These are phyloP conservation scores for Rhopilema esculentum DNA, from an alignment of 30 jellyfish, hydroid and myxozoan species.

Conservation along the genomic window DNA sequence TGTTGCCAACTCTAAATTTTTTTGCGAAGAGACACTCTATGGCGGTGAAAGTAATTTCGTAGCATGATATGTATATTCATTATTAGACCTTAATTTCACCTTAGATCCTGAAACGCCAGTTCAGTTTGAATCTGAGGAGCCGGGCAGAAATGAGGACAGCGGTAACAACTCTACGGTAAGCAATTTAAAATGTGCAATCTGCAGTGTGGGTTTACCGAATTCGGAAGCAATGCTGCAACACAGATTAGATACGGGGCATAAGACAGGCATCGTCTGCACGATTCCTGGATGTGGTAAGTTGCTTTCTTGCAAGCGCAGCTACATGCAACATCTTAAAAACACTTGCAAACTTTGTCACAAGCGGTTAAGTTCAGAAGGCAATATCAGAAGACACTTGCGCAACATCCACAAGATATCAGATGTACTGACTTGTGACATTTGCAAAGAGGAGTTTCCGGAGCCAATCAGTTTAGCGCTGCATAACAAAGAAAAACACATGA, in stretches of 20 bases:
- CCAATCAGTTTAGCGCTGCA: slow-evolving; percentile 53
- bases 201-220: background rate
- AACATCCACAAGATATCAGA: slow-evolving; percentile 28
- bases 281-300: slow-evolving; percentile 45
- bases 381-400: slow-evolving; percentile 15
- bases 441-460: slow-evolving; percentile 33
- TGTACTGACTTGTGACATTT: slow-evolving; percentile 20
- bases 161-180: background rate
- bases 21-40: no score
- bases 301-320: background rate
- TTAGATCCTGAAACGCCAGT: background rate
- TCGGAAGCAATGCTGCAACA: background rate
- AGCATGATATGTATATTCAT: no score
- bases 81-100: background rate
- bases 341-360: slow-evolving; percentile 35
- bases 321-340: background rate
- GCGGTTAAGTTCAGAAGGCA: background rate
- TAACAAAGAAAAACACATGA: slow-evolving; percentile 36
- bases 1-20: no score
- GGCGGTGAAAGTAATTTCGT: no score
- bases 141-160: background rate
- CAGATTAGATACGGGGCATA: background rate
- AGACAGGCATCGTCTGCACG: slow-evolving; percentile 22
- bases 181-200: background rate
- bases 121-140: background rate